Percentiles rank a stretch among this genome's conserved stretches.
phyloP scores from a whole-genome alignment of 2,113 vertebrate genomes.

The Stigmatopora argus region DNA sequence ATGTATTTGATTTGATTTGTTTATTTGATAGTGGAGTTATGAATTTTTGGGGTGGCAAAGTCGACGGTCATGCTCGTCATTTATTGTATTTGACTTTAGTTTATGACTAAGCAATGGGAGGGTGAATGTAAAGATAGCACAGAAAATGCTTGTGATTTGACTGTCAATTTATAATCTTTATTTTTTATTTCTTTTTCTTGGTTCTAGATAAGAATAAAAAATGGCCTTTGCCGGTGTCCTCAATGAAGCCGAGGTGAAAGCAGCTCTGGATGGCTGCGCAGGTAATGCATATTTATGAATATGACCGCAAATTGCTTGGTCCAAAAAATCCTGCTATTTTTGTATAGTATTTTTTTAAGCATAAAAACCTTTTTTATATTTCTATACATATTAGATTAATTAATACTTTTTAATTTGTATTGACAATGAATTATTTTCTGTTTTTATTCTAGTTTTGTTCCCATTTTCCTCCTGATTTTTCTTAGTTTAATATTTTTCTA shows the following conservation, averaged over 20 bases:
- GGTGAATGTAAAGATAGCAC: not conserved
- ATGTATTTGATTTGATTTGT: too few relatives aligned
- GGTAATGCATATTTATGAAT: conserved; percentile 46
- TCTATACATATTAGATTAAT: too few relatives aligned
- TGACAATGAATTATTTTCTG: too few relatives aligned
- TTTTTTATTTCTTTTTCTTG: conserved; percentile 20
- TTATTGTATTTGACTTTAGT: not conserved
- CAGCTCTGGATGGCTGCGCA: conserved; percentile 69
- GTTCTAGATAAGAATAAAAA: conserved; percentile 47
- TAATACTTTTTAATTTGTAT: too few relatives aligned
- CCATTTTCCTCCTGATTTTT: too few relatives aligned
- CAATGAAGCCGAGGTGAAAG: conserved; percentile 69
- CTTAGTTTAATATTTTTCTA: too few relatives aligned
- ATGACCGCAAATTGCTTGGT: too few relatives aligned
- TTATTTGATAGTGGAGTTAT: not conserved
- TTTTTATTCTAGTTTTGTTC: too few relatives aligned
- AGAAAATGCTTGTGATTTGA: not conserved
- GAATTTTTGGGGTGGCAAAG: not conserved
- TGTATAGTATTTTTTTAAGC: too few relatives aligned
- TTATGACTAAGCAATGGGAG: too few relatives aligned
- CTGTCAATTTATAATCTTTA: not conserved
- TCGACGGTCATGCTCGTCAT: not conserved
- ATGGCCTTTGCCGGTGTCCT: conserved; percentile 73
- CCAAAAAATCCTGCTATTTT: too few relatives aligned
- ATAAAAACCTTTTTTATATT: too few relatives aligned